A percentile compares a stretch with the other conserved stretches of the same genome.
Evolutionary conservation across 2,888 invertebrate genomes (phyloP).

Genomic region (Meiosimyza decipiens): DNA sequence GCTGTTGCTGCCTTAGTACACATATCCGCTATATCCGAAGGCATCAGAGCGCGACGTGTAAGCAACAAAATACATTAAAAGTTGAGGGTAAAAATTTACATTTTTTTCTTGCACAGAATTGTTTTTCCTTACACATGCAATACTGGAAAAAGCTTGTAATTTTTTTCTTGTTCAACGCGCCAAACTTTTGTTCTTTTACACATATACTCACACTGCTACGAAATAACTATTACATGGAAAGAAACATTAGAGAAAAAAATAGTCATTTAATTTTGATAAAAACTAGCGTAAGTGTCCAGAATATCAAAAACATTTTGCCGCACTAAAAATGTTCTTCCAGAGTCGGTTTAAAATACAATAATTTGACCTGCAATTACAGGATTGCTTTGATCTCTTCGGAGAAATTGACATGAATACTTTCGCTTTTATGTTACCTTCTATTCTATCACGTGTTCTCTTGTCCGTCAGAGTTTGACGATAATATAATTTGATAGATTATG

Average conservation of each 20-base stretch:
- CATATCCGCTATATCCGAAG: conserved; percentile 16
- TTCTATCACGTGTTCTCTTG: too few relatives aligned
- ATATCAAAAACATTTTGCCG: too few relatives aligned
- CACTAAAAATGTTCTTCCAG: too few relatives aligned
- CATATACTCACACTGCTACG: not conserved
- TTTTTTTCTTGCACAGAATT: not conserved
- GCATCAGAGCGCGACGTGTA: conserved; percentile 33
- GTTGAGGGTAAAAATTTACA: not conserved
- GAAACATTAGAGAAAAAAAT: not conserved
- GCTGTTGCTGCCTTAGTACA: conserved; percentile 1
- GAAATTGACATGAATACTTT: too few relatives aligned
- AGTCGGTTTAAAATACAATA: too few relatives aligned
- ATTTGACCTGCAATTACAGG: too few relatives aligned
- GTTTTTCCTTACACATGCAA: not conserved
- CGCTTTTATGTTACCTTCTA: too few relatives aligned
- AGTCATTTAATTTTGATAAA: not conserved
- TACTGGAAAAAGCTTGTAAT: conserved; percentile 7
- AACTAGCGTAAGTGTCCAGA: too few relatives aligned
- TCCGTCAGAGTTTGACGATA: too few relatives aligned
- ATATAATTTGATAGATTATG: too few relatives aligned
- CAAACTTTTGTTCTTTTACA: conserved; percentile 20
- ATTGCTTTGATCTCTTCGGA: too few relatives aligned
- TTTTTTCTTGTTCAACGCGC: conserved; percentile 20
- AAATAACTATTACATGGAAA: not conserved
- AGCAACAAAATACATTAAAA: conserved; percentile 32